Evolutionary conservation across 2,113 vertebrate genomes (phyloP).

Genomic region (Ellobius talpinus): DNA sequence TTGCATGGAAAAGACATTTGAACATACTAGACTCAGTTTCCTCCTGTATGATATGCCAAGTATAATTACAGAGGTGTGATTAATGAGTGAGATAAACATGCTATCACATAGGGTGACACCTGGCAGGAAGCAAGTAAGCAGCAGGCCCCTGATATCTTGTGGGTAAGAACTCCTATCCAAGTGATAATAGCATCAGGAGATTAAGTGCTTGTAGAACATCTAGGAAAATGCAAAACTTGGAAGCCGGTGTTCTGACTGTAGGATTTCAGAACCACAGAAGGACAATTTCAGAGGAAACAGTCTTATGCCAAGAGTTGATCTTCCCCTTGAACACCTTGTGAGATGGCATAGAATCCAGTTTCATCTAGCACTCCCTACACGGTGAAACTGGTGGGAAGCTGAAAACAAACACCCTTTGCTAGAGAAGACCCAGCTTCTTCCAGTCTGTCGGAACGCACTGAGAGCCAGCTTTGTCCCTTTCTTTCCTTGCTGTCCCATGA

Average conservation of each 20-base stretch:
- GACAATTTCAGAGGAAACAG: background rate
- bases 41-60: background rate
- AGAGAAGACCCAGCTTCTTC: slow-evolving; percentile 67
- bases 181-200: background rate
- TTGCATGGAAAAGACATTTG: background rate
- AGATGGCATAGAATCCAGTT: slow-evolving; percentile 5
- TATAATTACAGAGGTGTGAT: background rate
- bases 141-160: background rate
- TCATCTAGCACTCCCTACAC: slow-evolving; percentile 30
- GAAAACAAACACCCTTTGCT: slow-evolving; percentile 76
- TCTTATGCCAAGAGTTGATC: background rate
- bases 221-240: slow-evolving; percentile 17
- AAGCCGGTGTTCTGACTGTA: slow-evolving; percentile 8
- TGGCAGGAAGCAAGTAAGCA: background rate
- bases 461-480: slow-evolving; percentile 39
- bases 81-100: slow-evolving; percentile 34
- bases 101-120: background rate
- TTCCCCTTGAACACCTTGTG: slow-evolving; percentile 34
- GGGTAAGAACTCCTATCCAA: background rate
- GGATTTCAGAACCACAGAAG: slow-evolving; percentile 5
- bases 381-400: slow-evolving; percentile 64
- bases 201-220: background rate
- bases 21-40: slow-evolving; percentile 28
- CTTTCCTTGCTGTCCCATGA: slow-evolving; percentile 55
- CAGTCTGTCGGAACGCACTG: slow-evolving; percentile 72